These are phyloP conservation scores for Bombyx mandarina DNA, from an alignment of 1,140 invertebrate species.

Conservation along the genomic window DNA sequence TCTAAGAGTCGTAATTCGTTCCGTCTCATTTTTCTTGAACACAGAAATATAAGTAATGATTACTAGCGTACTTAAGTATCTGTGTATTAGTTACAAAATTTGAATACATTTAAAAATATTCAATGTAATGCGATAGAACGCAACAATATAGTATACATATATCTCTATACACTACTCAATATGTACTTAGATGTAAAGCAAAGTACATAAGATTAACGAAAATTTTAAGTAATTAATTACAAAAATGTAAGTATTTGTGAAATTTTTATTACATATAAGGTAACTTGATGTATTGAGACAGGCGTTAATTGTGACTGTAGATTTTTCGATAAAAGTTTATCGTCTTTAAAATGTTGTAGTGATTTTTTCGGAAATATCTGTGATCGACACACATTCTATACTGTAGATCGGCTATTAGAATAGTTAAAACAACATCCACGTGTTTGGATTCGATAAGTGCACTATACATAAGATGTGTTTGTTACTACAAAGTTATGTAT, in stretches of 20 bases:
- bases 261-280: neutral
- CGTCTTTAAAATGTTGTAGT: conserved; percentile 25
- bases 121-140: too few species aligned
- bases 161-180: neutral
- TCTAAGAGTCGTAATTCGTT: too few species aligned
- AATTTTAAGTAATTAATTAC: conserved; percentile 22
- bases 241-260: conserved; percentile 5
- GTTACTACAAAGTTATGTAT: too few species aligned
- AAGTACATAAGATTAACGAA: conserved; percentile 57
- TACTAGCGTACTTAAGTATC: too few species aligned
- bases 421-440: conserved; percentile 16
- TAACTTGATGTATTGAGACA: conserved; percentile 35
- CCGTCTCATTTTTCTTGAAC: too few species aligned
- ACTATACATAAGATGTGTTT: too few species aligned
- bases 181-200: conserved; percentile 58
- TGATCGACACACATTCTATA: conserved; percentile 30
- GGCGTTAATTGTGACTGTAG: conserved; percentile 55
- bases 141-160: too few species aligned
- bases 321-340: conserved; percentile 47
- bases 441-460: neutral
- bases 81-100: too few species aligned
- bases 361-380: conserved; percentile 22
- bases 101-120: too few species aligned
- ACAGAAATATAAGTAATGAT: too few species aligned
- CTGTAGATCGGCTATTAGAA: too few species aligned